phyloP scores from a whole-genome alignment of 2,113 vertebrate genomes.

The Chionodraco myersi region DNA sequence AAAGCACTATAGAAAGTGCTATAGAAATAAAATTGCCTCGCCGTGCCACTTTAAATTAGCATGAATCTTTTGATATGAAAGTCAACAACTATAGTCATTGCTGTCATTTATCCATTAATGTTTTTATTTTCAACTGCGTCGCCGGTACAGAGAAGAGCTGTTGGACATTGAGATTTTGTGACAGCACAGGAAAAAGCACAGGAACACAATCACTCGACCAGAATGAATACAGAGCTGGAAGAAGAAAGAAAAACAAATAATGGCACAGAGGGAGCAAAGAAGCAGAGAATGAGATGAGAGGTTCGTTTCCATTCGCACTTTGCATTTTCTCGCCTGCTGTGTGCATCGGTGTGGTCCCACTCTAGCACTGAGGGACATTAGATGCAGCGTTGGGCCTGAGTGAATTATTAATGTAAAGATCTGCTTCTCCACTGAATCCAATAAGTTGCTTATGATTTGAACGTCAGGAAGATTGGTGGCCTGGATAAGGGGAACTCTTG shows the following conservation, averaged over 20 bases:
- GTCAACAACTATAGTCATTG: conserved; percentile 9
- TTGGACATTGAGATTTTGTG: conserved; percentile 50
- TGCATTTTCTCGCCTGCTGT: conserved; percentile 47
- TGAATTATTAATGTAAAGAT: conserved; percentile 82
- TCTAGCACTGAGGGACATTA: conserved; percentile 51
- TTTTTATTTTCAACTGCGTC: conserved; percentile 26
- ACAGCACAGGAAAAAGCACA: conserved; percentile 23
- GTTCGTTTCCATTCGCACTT: conserved; percentile 66
- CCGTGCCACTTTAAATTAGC: not conserved
- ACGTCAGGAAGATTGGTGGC: conserved; percentile 75
- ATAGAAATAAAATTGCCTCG: no score
- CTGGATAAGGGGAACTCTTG: conserved; percentile 54
- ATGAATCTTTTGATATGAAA: conserved; percentile 40
- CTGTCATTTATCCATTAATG: conserved; percentile 25
- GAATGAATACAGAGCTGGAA: conserved; percentile 26
- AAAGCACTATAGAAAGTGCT: no score
- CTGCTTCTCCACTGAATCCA: conserved; percentile 67
- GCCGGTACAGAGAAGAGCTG: not conserved
- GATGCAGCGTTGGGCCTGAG: conserved; percentile 56
- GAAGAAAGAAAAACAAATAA: conserved; percentile 49
- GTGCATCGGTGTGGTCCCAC: conserved; percentile 50
- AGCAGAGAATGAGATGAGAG: conserved; percentile 50
- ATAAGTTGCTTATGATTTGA: conserved; percentile 77
- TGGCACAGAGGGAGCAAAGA: conserved; percentile 35
- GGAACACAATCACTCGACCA: conserved; percentile 47